Evolutionary conservation across 2,888 invertebrate genomes (phyloP).

Genomic region (Dryadula phaetusa): DNA sequence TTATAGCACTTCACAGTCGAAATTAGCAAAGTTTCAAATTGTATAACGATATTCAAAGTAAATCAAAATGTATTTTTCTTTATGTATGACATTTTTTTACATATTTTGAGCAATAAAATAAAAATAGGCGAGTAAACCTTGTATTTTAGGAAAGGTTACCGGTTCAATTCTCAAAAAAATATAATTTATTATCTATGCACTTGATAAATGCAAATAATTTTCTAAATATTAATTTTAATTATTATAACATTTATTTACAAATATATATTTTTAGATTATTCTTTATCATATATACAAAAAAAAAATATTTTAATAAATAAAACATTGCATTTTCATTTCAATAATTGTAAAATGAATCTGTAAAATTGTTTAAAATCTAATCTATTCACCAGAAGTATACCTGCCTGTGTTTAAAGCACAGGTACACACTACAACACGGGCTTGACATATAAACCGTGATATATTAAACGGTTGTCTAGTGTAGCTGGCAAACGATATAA

Average conservation of each 20-base stretch:
- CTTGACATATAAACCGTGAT: slow-evolving; percentile 18
- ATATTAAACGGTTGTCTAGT: slow-evolving; percentile 27
- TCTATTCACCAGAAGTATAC: not conserved
- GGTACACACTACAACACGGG: slow-evolving; percentile 12
- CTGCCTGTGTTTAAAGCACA: not conserved
- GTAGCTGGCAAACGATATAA: slow-evolving; percentile 37
- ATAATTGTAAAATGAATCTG: not conserved
- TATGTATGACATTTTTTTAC: not conserved
- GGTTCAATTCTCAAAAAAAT: too few relatives aligned
- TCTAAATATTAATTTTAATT: not conserved
- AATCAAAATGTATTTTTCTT: not conserved
- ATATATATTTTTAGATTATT: too few relatives aligned
- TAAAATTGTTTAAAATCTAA: slow-evolving; percentile 11
- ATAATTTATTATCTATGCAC: too few relatives aligned
- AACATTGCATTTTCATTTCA: not conserved
- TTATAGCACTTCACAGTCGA: slow-evolving; percentile 12
- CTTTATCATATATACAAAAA: too few relatives aligned
- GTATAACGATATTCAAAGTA: slow-evolving; percentile 7
- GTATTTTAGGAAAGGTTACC: too few relatives aligned
- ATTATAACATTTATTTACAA: too few relatives aligned
- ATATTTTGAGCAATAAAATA: too few relatives aligned
- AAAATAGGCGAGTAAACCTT: too few relatives aligned
- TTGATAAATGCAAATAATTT: too few relatives aligned
- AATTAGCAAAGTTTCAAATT: slow-evolving; percentile 11
- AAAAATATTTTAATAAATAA: too few relatives aligned